phyloP scores from a whole-genome alignment of 2,797 vertebrate genomes.

The Peromyscus aztecus region DNA sequence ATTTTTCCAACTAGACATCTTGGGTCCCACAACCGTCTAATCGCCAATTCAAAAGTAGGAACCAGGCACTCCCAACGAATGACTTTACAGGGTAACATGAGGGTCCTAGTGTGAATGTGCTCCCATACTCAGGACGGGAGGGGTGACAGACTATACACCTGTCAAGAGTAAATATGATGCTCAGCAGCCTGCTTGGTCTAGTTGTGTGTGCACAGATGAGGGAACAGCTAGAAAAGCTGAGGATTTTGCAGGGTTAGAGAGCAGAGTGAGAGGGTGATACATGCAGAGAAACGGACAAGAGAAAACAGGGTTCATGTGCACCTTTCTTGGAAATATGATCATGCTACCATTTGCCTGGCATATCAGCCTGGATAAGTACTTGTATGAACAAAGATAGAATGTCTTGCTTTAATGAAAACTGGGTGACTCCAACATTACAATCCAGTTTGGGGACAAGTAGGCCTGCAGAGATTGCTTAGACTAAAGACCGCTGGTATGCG shows the following conservation, averaged over 20 bases:
- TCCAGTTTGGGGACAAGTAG: not conserved
- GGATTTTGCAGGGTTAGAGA: not conserved
- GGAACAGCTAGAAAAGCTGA: too few relatives aligned
- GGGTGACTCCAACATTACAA: not conserved
- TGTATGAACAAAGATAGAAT: not conserved
- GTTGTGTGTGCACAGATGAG: not conserved
- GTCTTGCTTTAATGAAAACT: not conserved
- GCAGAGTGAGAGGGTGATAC: not conserved
- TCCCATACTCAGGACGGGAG: not conserved
- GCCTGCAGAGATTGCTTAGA: not conserved
- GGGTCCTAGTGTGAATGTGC: not conserved
- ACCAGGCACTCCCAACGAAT: not conserved
- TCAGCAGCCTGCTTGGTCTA: too few relatives aligned
- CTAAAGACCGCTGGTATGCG: not conserved
- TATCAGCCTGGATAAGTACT: not conserved
- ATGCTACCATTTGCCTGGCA: not conserved
- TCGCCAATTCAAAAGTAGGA: not conserved
- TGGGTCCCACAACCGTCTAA: not conserved
- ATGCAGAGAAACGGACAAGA: not conserved
- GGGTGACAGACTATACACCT: rapidly evolving
- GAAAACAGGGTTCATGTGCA: not conserved
- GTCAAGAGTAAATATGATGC: rapidly evolving
- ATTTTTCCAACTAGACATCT: not conserved
- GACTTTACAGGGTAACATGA: not conserved
- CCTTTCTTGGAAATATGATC: not conserved